Evolutionary conservation across 2,888 invertebrate species (phyloP), one percentile per base, ranked within the genome.

Genomic region (Drosophila antonietae): DNA sequence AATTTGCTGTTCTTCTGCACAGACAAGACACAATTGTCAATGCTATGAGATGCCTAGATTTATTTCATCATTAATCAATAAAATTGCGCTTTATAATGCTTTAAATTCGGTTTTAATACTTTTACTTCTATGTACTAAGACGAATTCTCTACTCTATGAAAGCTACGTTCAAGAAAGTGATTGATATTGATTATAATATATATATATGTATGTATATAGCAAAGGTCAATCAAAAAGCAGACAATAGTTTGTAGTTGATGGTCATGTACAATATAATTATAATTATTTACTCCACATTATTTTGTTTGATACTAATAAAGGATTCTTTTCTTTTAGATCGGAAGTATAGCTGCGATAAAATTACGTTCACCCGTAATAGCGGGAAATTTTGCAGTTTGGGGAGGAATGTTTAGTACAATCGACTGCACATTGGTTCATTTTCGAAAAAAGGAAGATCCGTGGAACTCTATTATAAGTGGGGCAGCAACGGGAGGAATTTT

Each of bases 381-480:
- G 60, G 98, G 98, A 43, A 98, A 98, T 92, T 99, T 99, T 94
- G 99, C 99, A 1, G 97, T 99, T 1, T 99, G 99, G 99, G 99
- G 99, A 78, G 98, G 98, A 47, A 96, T 98, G 95, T 99, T 99
- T 92, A 98, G 98, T 51, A 98, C 98, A 53, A 98, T 99, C 82
- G 99, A 99, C 93, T 99, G 99, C 92, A 96, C 98, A 35, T 93
- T 99, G 78, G 98, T 98, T n/a, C 97, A 98, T 92, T 94, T 98
- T 81, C 94, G 99, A 72, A 97, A 98, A 93, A 99, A 99, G 92
- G 99, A 99, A 94, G 99, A 99, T 91, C 99, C 99, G 0, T 98
- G 98, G 98, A 99, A 97, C 92, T 97, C 97, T 0, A 98, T 98
- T 41, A 97, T 97, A 91, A 97, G 97, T 93, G 99, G 99, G 0